Evolutionary conservation across 2,888 invertebrate species (phyloP).

Genomic region (Nomada lathburiana): DNA sequence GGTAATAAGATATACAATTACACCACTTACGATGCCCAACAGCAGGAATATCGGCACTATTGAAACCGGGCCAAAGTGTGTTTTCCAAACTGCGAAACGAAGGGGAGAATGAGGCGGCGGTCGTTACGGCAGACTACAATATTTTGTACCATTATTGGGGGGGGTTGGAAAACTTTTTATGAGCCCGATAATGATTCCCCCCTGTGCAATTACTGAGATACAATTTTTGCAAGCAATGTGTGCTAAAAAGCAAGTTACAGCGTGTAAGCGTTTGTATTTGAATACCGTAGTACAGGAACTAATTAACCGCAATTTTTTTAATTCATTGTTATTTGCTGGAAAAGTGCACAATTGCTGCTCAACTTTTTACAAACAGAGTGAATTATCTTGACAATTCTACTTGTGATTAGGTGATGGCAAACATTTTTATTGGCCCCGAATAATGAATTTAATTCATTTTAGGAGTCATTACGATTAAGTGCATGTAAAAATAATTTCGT

Average conservation of each 20-base stretch:
- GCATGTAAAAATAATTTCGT: too few species aligned
- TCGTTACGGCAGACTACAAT: slow-evolving; percentile 21
- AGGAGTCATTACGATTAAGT: too few species aligned
- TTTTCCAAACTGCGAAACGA: slow-evolving; percentile 72
- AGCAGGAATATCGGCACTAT: slow-evolving; percentile 67
- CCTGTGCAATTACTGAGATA: neutral
- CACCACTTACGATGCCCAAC: slow-evolving; percentile 65
- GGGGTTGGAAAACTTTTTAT: slow-evolving; percentile 17
- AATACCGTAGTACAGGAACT: too few species aligned
- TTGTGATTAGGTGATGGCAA: too few species aligned
- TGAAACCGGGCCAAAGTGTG: slow-evolving; percentile 73
- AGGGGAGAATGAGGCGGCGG: slow-evolving; percentile 53
- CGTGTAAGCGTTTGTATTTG: too few species aligned
- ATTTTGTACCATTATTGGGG: slow-evolving; percentile 9
- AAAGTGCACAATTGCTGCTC: too few species aligned
- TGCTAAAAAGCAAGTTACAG: neutral
- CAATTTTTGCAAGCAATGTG: neutral
- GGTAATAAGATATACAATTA: slow-evolving; percentile 76
- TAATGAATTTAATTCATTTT: neutral
- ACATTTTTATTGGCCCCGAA: neutral
- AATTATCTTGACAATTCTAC: too few species aligned
- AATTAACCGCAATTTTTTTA: too few species aligned
- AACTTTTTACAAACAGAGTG: too few species aligned
- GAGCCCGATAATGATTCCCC: neutral
- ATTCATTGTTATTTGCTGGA: too few species aligned